These are phyloP conservation scores for Amphipoea oculea DNA, from an alignment of 2,888 invertebrate genomes.

Conservation along the genomic window DNA sequence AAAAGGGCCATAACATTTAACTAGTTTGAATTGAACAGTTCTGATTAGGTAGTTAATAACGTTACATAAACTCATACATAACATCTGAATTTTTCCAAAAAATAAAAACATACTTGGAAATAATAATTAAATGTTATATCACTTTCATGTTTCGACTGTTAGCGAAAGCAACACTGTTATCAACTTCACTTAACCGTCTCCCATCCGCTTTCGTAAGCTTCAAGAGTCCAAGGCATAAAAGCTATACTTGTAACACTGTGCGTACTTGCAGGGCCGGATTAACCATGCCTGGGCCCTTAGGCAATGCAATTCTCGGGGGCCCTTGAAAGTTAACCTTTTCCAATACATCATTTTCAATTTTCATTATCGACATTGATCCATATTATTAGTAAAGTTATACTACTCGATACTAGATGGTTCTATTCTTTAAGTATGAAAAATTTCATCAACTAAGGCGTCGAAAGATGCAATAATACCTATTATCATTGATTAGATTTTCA, in stretches of 20 bases:
- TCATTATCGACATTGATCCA: no score
- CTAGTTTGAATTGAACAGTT: not conserved
- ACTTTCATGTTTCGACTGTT: conserved; percentile 31
- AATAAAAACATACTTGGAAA: conserved; percentile 6
- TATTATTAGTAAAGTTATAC: no score
- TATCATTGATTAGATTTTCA: no score
- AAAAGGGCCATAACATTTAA: not conserved
- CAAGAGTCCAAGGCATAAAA: not conserved
- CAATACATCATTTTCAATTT: no score
- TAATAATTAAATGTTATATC: conserved; percentile 37
- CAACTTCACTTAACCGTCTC: conserved; percentile 8
- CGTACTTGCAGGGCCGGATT: not conserved
- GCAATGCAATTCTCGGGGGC: no score
- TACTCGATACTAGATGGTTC: no score
- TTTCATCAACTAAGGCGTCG: no score
- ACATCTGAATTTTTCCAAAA: conserved; percentile 18
- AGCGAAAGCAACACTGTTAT: conserved; percentile 50
- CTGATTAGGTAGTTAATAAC: not conserved
- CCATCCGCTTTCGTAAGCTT: conserved; percentile 31
- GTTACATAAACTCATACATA: conserved; percentile 35
- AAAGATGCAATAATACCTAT: no score
- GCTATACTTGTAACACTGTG: not conserved
- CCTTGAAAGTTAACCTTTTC: no score
- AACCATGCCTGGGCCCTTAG: no score
- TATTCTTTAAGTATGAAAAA: no score